These are phyloP conservation scores for Euwallacea fornicatus DNA, from an alignment of 1,140 invertebrate genomes.

Conservation along the genomic window DNA sequence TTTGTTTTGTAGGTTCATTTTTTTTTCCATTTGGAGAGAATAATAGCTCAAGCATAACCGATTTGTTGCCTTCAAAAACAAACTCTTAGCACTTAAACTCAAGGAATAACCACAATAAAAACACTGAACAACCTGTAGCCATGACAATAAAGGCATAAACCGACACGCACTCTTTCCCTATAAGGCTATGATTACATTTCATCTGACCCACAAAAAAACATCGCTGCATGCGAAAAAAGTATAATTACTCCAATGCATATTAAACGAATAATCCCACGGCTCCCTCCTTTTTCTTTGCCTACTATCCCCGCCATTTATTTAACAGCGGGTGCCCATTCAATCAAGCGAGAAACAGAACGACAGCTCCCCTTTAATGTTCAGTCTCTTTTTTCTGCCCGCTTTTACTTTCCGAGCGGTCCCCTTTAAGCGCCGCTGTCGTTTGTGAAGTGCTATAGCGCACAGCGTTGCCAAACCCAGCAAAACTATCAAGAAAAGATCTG, in stretches of 20 bases:
- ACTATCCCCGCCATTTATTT: slow-evolving; percentile 25
- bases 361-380: slow-evolving; percentile 25
- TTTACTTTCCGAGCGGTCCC: slow-evolving; percentile 18
- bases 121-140: no score
- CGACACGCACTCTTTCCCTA: no score
- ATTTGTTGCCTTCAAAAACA: no score
- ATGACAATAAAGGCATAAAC: no score
- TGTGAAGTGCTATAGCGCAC: slow-evolving; percentile 12
- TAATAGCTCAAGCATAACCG: no score
- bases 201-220: slow-evolving; percentile 20
- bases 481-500: no score
- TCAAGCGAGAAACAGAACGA: slow-evolving; percentile 17
- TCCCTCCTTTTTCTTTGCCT: slow-evolving; percentile 4
- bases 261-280: slow-evolving; percentile 7
- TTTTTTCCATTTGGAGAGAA: no score
- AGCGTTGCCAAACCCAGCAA: slow-evolving; percentile 13
- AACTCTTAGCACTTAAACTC: no score
- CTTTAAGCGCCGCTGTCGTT: slow-evolving; percentile 22
- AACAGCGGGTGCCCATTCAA: slow-evolving; percentile 27
- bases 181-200: neutral
- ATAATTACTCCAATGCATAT: slow-evolving; percentile 28
- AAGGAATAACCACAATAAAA: no score
- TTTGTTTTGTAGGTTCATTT: no score
- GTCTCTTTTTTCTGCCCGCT: slow-evolving; percentile 4
- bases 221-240: slow-evolving; percentile 3